These are phyloP conservation scores for Desmophyllum pertusum DNA, from an alignment of 92 coral and sea anemone genomes.

Conservation along the genomic window DNA sequence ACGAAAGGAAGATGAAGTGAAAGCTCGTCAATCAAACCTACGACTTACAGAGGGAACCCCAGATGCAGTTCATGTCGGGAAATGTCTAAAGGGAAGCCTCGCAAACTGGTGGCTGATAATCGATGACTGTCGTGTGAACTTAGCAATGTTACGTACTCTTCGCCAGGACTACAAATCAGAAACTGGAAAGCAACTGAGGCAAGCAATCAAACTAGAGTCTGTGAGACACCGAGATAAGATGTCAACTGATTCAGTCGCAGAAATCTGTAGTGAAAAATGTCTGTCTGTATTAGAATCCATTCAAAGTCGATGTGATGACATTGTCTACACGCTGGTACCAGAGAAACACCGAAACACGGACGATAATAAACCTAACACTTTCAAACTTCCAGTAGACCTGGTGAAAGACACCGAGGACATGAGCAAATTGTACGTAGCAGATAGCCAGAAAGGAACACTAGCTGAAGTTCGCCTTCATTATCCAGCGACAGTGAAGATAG, in stretches of 20 bases:
- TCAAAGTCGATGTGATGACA: constrained; percentile 47
- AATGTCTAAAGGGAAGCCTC: constrained; percentile 56
- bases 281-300: constrained; percentile 57
- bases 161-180: constrained; percentile 57
- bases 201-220: constrained; percentile 52
- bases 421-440: too few species aligned
- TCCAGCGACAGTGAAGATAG: constrained; percentile 15
- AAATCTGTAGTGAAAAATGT: constrained; percentile 54
- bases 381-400: too few species aligned
- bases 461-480: constrained; percentile 45
- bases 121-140: constrained; percentile 52
- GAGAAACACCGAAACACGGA: too few species aligned
- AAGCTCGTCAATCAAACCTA: constrained; percentile 40
- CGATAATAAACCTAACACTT: too few species aligned
- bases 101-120: constrained; percentile 51
- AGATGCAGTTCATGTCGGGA: constrained; percentile 60
- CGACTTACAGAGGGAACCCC: constrained; percentile 60
- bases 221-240: constrained; percentile 60
- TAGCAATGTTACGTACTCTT: constrained; percentile 49
- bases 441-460: constrained; percentile 49
- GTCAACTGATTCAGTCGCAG: constrained; percentile 62
- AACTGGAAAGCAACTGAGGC: constrained; percentile 48
- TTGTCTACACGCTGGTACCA: too few species aligned
- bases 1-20: constrained; percentile 37
- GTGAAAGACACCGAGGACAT: too few species aligned